Percentiles rank a stretch among this genome's conserved stretches.
Conservation (phyloP, 2,113 vertebrate genomes). For the Neotoma lepida region DNA sequence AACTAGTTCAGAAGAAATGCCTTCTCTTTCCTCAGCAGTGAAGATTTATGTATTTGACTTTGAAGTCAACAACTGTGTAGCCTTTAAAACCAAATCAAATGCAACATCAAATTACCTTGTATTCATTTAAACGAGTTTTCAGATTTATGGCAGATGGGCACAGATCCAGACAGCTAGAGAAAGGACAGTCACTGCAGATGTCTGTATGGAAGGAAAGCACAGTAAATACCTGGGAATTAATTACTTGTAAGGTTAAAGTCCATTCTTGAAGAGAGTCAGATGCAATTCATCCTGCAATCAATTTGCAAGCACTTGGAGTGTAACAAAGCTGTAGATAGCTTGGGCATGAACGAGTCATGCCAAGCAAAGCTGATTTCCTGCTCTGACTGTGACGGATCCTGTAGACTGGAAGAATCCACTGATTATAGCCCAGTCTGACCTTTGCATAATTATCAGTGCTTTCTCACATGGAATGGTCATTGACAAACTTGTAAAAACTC, state of each 20-base stretch:
- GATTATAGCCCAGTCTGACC: slow-evolving; percentile 40
- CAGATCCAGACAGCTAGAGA: slow-evolving; percentile 33
- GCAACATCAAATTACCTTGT: slow-evolving; percentile 70
- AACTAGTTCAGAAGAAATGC: slow-evolving; percentile 26
- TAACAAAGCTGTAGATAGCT: slow-evolving; percentile 54
- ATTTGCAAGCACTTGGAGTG: slow-evolving; percentile 29
- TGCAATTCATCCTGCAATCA: slow-evolving; percentile 69
- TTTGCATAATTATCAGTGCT: slow-evolving; percentile 1
- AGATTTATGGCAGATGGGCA: slow-evolving; percentile 67
- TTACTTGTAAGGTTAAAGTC: slow-evolving; percentile 64
- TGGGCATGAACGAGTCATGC: background rate
- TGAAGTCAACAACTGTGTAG: slow-evolving; percentile 65
- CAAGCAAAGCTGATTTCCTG: slow-evolving; percentile 45
- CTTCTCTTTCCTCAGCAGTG: slow-evolving; percentile 23
- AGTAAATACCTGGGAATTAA: slow-evolving; percentile 72
- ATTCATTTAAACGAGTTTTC: slow-evolving; percentile 71
- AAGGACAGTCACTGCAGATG: slow-evolving; percentile 55
- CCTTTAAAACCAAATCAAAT: slow-evolving; percentile 68
- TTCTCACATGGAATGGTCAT: background rate
- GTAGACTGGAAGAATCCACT: background rate
- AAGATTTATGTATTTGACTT: slow-evolving; percentile 73
- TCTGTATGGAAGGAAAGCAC: slow-evolving; percentile 37
- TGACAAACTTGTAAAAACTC: slow-evolving; percentile 26
- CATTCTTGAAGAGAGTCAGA: slow-evolving; percentile 56
- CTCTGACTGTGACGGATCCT: slow-evolving; percentile 50